Percentiles rank a stretch among this genome's conserved stretches.
Evolutionary conservation across 1,140 invertebrate species (phyloP).

Genomic region (Drosophila nebulosa): DNA sequence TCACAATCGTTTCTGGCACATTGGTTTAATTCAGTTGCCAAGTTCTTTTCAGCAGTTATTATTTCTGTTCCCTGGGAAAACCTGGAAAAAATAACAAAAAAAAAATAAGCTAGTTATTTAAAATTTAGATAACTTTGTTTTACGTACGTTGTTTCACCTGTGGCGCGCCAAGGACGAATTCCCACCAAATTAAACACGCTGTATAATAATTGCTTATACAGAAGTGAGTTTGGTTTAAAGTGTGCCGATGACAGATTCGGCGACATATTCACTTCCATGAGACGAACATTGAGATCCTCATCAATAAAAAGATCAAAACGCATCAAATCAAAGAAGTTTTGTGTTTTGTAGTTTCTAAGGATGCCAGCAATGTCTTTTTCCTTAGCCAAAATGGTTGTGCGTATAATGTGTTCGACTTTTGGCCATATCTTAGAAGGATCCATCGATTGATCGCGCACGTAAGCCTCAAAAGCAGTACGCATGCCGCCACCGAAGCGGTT

Average conservation of each 20-base stretch:
- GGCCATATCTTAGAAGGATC: slow-evolving; percentile 90
- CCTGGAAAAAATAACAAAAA: slow-evolving; percentile 25
- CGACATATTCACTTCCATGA: slow-evolving; percentile 99
- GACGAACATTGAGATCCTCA: slow-evolving; percentile 91
- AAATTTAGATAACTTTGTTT: not conserved
- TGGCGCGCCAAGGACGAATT: slow-evolving; percentile 79
- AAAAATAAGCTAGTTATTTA: not conserved
- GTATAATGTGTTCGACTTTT: slow-evolving; percentile 90
- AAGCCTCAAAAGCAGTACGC: slow-evolving; percentile 93
- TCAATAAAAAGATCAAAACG: slow-evolving; percentile 96
- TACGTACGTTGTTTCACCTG: slow-evolving; percentile 34
- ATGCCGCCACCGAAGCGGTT: slow-evolving; percentile 90
- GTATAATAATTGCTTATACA: slow-evolving; percentile 96
- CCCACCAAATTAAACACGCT: slow-evolving; percentile 93
- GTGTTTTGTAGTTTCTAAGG: slow-evolving; percentile 82
- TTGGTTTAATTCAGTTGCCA: slow-evolving; percentile 88
- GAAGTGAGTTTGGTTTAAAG: slow-evolving; percentile 91
- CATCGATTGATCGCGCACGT: slow-evolving; percentile 86
- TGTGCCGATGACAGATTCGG: slow-evolving; percentile 97
- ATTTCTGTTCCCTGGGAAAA: slow-evolving; percentile 84
- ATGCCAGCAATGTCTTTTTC: slow-evolving; percentile 86
- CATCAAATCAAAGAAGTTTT: slow-evolving; percentile 97
- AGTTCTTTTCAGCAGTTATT: slow-evolving; percentile 89
- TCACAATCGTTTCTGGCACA: slow-evolving; percentile 85
- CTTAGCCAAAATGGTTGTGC: slow-evolving; percentile 88